Evolutionary conservation across 2,113 vertebrate species (phyloP), one percentile per base, ranked within the genome.

Genomic region (Bubo bubo): DNA sequence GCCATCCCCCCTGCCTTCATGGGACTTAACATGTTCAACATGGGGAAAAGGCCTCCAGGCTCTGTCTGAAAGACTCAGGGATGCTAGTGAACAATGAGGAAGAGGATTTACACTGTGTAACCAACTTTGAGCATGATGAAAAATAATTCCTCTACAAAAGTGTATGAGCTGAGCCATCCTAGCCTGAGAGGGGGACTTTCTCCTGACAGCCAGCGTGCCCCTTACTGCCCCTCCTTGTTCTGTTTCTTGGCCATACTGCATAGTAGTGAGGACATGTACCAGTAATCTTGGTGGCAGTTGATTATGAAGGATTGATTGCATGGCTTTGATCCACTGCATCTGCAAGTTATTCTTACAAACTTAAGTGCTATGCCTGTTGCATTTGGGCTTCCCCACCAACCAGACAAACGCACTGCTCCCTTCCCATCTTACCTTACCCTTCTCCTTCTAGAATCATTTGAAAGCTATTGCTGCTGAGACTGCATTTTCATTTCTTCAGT

Each of bases 371-470:
- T 47, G 14, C 35, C 28, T 1, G 0, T 35, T 9, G 8, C 35
- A 63, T 62, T 39, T 59, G 43, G 32, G 28, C 22, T 93, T 81
- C 58, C 60, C 14, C 52, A 59, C 13, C 15, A 71, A 10, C 45
- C 41, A 34, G 58, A 28, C 7, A 17, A 82, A 27, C 0, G 0
- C 47, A 35, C n/a, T 37, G 15, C 52, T 86, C 20, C 43, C 12
- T 64, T 86, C 39, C 13, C 74, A 37, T 58, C 21, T 64, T 59
- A 86, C 45, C 58, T 91, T 53, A 23, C 45, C 68, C 32, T 79
- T 87, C 81, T 79, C 35, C 28, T 94, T 28, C 45, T 50, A 52
- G 56, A 34, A 30, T 9, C 12, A 56, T 58, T 58, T 74, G 56
- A 75, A 28, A 60, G 43, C 32, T 64, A 28, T 14, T 91, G 66